Conservation (phyloP, 1,140 invertebrate genomes). For the Helicoverpa zea region DNA sequence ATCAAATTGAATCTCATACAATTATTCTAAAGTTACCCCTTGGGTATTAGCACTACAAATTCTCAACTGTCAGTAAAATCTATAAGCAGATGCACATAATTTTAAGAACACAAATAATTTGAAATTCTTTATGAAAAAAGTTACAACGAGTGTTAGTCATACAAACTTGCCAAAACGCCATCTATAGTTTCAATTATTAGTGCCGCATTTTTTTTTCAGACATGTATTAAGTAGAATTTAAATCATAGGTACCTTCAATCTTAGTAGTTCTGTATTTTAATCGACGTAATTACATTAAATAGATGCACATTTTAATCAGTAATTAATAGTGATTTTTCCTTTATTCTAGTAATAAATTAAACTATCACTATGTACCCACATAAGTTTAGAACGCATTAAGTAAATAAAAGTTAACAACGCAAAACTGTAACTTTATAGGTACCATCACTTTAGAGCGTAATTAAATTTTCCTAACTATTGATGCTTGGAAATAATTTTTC, state of each 20-base stretch:
- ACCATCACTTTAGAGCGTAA: background rate
- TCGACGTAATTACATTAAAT: background rate
- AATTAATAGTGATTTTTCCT: slow-evolving; percentile 35
- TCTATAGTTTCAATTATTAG: no score
- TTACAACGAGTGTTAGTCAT: no score
- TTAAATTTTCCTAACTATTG: background rate
- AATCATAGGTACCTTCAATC: background rate
- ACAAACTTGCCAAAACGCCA: no score
- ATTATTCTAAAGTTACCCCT: background rate
- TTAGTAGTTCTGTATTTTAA: background rate
- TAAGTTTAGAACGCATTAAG: background rate
- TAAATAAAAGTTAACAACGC: background rate
- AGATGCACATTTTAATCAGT: background rate
- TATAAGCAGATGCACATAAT: no score
- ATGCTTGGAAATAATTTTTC: slow-evolving; percentile 26
- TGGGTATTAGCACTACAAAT: background rate
- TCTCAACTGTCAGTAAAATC: no score
- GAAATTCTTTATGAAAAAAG: no score
- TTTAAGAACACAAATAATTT: no score
- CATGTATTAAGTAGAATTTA: background rate
- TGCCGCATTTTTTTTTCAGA: no score
- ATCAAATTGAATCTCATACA: slow-evolving; percentile 19
- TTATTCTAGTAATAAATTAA: slow-evolving; percentile 41
- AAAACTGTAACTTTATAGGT: background rate
- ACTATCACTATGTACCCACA: slow-evolving; percentile 2